These are phyloP conservation scores for Dasypogon diadema DNA, from an alignment of 2,888 invertebrate genomes.

Conservation along the genomic window DNA sequence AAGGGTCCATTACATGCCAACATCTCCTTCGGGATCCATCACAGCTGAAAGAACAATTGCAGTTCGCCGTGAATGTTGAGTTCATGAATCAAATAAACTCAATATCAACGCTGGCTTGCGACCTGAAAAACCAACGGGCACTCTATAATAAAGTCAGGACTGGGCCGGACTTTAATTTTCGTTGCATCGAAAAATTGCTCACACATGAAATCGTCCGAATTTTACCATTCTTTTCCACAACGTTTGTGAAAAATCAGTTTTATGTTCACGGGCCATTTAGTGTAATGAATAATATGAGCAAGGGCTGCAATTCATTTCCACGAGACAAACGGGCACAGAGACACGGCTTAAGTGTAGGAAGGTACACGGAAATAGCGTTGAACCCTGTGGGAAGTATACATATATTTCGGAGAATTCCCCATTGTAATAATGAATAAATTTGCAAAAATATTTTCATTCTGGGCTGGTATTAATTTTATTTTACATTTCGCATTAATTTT, in stretches of 20 bases:
- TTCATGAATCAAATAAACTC: slow-evolving; percentile 42
- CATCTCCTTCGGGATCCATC: slow-evolving; percentile 19
- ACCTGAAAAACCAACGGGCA: slow-evolving; percentile 13
- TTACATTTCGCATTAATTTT: slow-evolving; percentile 42
- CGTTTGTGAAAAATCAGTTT: slow-evolving; percentile 47
- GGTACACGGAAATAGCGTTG: background rate
- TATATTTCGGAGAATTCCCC: slow-evolving; percentile 5
- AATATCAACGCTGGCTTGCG: background rate
- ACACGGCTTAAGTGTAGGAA: background rate
- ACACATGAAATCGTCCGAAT: slow-evolving; percentile 39
- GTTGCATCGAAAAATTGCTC: slow-evolving; percentile 28
- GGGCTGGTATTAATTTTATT: slow-evolving; percentile 38
- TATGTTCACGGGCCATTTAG: slow-evolving; percentile 46
- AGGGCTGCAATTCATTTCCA: slow-evolving; percentile 42
- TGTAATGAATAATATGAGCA: slow-evolving; percentile 42
- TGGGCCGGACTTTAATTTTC: background rate
- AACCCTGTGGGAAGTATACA: background rate
- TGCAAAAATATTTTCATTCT: slow-evolving; percentile 28
- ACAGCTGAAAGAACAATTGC: slow-evolving; percentile 8
- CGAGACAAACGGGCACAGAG: background rate
- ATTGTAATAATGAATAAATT: slow-evolving; percentile 38
- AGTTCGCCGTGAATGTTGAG: background rate
- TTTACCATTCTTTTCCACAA: slow-evolving; percentile 36
- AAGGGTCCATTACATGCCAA: background rate
- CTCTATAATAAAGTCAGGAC: slow-evolving; percentile 16